Conservation (phyloP, 2,113 vertebrate genomes). For the Baryphthengus martii region DNA sequence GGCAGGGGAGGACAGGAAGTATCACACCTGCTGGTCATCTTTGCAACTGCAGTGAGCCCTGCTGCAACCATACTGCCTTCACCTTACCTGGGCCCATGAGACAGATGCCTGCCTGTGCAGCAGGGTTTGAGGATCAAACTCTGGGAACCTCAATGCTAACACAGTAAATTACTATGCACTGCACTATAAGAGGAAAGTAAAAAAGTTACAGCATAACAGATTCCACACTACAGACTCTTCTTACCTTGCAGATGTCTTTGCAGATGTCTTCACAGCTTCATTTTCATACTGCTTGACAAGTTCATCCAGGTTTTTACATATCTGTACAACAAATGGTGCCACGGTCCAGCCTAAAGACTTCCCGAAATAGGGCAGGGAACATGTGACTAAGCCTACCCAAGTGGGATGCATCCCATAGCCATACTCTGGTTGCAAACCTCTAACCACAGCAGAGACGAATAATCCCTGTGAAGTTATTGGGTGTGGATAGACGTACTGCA, state of each 20-base stretch:
- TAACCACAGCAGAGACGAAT: conserved; percentile 89
- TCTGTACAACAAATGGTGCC: conserved; percentile 87
- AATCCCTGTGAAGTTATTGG: conserved; percentile 93
- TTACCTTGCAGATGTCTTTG: conserved; percentile 81
- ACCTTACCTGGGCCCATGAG: neutral
- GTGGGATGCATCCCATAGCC: conserved; percentile 92
- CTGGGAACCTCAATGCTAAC: neutral
- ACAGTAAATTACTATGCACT: neutral
- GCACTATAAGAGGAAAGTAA: neutral
- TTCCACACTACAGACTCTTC: neutral
- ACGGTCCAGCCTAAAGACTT: conserved; percentile 92
- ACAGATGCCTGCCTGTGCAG: neutral
- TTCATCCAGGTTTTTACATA: conserved; percentile 94
- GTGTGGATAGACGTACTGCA: conserved; percentile 86
- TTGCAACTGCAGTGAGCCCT: neutral
- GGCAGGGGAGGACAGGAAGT: neutral
- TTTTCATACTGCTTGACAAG: conserved; percentile 90
- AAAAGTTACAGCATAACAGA: neutral
- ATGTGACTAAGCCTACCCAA: conserved; percentile 89
- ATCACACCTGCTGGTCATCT: neutral
- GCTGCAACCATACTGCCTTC: neutral
- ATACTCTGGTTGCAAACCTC: conserved; percentile 88
- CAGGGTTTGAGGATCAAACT: neutral
- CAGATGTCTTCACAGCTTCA: conserved; percentile 77
- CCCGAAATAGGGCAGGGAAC: conserved; percentile 88